phyloP scores from a whole-genome alignment of 1,140 invertebrate genomes.

The Tenebrio molitor region DNA sequence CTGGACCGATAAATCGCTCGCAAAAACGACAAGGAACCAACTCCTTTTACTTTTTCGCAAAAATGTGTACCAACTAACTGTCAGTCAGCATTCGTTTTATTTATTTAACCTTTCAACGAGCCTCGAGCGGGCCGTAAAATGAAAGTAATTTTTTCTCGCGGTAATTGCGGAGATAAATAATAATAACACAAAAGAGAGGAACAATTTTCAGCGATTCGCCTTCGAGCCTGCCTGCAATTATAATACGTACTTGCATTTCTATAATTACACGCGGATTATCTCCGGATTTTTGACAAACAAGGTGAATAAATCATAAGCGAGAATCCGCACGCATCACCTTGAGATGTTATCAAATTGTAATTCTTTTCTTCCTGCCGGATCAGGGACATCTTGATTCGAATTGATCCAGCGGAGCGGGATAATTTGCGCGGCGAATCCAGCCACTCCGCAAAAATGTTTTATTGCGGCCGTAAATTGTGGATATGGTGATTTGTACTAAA shows the following conservation, averaged over 20 bases:
- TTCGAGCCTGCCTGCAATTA: not conserved
- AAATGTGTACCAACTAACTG: not conserved
- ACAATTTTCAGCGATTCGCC: not conserved
- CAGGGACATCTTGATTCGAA: not conserved
- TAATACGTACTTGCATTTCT: conserved; percentile 3
- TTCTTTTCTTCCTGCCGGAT: not conserved
- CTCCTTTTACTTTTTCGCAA: conserved; percentile 10
- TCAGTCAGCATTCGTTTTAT: not conserved
- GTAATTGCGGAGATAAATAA: conserved; percentile 24
- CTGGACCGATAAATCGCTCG: not conserved
- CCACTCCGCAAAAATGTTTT: not conserved
- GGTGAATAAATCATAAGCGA: conserved; percentile 8
- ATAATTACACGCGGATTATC: conserved; percentile 7
- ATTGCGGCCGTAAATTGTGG: not conserved
- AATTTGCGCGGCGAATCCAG: not conserved
- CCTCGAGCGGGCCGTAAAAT: conserved; percentile 13
- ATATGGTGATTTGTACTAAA: not conserved
- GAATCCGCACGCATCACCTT: conserved; percentile 4
- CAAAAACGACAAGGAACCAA: not conserved
- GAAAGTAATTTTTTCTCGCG: conserved; percentile 15
- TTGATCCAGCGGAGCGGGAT: not conserved
- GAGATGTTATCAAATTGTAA: not conserved
- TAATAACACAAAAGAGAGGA: conserved; percentile 1
- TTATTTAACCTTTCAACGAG: conserved; percentile 27
- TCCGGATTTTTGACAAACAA: not conserved